These are phyloP conservation scores for Dreissena polymorpha DNA, from an alignment of 1,140 invertebrate species.

Conservation along the genomic window DNA sequence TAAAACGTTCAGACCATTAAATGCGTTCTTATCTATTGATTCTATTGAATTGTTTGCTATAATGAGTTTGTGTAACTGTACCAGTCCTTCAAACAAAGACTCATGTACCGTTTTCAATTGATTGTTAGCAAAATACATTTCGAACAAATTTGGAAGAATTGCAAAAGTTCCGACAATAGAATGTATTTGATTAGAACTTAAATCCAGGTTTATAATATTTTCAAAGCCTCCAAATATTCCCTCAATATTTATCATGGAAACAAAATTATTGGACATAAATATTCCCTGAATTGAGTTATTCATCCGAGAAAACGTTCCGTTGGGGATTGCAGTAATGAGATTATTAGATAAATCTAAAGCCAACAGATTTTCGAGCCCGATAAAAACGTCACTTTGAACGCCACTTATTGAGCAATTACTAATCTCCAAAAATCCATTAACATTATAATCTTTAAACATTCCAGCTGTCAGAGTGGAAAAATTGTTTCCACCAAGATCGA, in stretches of 20 bases:
- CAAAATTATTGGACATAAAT: not conserved
- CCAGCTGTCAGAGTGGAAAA: not conserved
- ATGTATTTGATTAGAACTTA: constrained; percentile 1
- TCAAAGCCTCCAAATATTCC: not conserved
- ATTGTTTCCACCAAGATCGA: constrained; percentile 11
- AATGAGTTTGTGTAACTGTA: not conserved
- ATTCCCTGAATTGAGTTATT: constrained; percentile 11
- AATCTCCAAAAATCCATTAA: constrained; percentile 17
- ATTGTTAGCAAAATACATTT: too few species aligned
- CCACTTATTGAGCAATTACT: constrained; percentile 9
- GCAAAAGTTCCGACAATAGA: not conserved
- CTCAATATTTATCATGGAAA: constrained; percentile 5
- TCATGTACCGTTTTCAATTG: not conserved
- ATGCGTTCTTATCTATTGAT: not conserved
- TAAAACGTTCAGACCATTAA: not conserved
- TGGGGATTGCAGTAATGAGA: constrained; percentile 2
- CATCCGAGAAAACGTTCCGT: constrained; percentile 1
- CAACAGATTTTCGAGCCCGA: constrained; percentile 14
- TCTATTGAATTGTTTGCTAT: constrained; percentile 4
- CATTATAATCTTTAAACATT: constrained; percentile 12
- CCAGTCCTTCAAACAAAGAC: not conserved
- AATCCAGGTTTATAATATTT: not conserved
- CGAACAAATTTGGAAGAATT: not conserved
- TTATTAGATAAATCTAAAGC: constrained; percentile 9
- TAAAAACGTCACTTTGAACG: not conserved